Base-by-base conservation (phyloP, 1,140 invertebrate genomes). In the Diorhabda carinulata region DNA sequence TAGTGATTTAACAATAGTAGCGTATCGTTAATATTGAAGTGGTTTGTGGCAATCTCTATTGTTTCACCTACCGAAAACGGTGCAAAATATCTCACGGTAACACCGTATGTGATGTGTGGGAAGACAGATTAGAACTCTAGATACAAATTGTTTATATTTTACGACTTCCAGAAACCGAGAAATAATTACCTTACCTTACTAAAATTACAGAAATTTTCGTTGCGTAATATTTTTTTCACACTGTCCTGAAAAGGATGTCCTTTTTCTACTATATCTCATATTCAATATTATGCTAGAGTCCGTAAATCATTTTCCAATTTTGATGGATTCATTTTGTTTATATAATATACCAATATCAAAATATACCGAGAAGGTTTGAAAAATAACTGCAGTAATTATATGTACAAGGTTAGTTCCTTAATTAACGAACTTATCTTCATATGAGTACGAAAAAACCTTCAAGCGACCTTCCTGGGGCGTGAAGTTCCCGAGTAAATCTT, bases 41-140 rank as follows among this genome's bases (percentile, higher is more conserved):
- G 25, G 25, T 25, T 25, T 25, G 25, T 25, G 25, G 25, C 25
- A 25, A 25, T 25, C 25, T 25, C 52, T 57, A 65, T 70, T 70
- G 68, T 70, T 64, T 70, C 58, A 64, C 58, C 44, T 64, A 64
- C 58, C 63, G 62, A 70, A 70, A 66, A 63, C 43, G 66, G 44
- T 5, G 57, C 57, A 43, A 63, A 69, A 10, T 45, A 47, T 60
- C 68, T 57, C 63, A 70, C 63, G 68, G 7, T 60, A 6, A 8
- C 47, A 52, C 47, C 63, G 64, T 66, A 43, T 57, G 64, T 66
- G 67, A 64, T 66, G 64, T 70, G 68, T 70, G 68, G 64, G 68
- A 70, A 70, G 57, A 44, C 58, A 64, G 58, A 70, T 61, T 42
- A 61, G 47, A 66, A 10, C 25, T 10, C 8, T 3, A 60, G 66